Base-by-base conservation (phyloP, 1,140 invertebrate genomes). In the Procambarus virginalis region DNA sequence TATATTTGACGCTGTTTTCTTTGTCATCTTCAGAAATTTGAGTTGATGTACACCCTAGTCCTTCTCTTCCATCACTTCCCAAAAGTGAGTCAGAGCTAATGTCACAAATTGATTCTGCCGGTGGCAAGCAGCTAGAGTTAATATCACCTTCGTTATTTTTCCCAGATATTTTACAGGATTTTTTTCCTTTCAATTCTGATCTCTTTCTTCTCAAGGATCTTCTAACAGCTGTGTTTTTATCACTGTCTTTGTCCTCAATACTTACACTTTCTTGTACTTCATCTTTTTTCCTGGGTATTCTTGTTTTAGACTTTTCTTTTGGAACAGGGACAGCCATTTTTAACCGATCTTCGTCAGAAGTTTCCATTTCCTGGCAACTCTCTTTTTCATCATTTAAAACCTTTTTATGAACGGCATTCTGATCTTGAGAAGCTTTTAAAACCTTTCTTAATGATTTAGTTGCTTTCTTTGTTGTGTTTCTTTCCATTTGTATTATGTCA, bases 1-100 rank as follows among this genome's bases (percentile, higher is more conserved):
- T 77, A n/a, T 86, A 86, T 3, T 60, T 48, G 22, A 55, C 75
- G 12, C n/a, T 58, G 58, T 78, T 86, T 60, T 86, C 84, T 55
- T 86, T 86, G 20, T 86, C 84, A 78, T 58, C 49, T 73, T 77
- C 84, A 64, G 58, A 17, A 4, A 60, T 20, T 46, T 86, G 51
- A 8, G 83, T 45, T 22, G 84, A 86, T 6, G 73, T 77, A 34
- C 48, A 22, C 3, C 6, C 51, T 34, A 34, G 34, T 3, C 2
- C 14, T 51, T 8, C 22, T 12, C 22, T 22, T 45, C 14, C 17
- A 14, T 22, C 55, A 34, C 10, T 81, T 58, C n/a, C 22, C 3
- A 8, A 14, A 22, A 14, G 4, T 34, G 48, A 51, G 22, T 60
- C 79, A 12, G 10, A 14, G 22, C 46, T 58, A 9, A 81, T 55